Evolutionary conservation across 2,113 vertebrate genomes (phyloP).

Genomic region (Vombatus ursinus): DNA sequence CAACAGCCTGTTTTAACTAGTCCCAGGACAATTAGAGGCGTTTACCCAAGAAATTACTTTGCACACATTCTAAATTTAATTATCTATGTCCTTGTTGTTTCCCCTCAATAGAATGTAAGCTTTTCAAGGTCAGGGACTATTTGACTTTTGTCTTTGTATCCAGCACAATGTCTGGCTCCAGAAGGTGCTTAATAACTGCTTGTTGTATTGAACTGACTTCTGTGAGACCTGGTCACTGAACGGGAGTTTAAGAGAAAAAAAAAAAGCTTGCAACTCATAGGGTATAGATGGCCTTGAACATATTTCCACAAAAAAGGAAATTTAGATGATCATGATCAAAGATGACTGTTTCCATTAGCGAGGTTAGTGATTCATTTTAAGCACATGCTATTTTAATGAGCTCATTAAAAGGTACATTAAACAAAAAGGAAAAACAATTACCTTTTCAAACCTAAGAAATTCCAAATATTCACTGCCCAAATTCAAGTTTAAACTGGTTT

Average conservation of each 20-base stretch:
- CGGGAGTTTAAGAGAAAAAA: no score
- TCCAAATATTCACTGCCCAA: slow-evolving; percentile 41
- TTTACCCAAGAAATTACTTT: background rate
- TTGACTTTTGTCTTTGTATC: background rate
- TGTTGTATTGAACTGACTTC: no score
- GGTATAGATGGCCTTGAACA: background rate
- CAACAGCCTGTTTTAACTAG: background rate
- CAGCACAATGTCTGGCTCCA: no score
- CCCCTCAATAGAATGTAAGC: background rate
- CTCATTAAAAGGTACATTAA: slow-evolving; percentile 32
- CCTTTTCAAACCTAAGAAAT: background rate
- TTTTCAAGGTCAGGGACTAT: background rate
- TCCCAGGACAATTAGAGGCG: background rate
- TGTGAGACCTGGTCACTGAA: background rate
- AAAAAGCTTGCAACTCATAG: background rate
- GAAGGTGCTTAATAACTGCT: no score
- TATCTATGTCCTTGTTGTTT: background rate
- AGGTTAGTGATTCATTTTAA: slow-evolving; percentile 25
- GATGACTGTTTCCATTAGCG: slow-evolving; percentile 6
- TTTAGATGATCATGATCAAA: background rate
- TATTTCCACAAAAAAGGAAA: slow-evolving; percentile 36
- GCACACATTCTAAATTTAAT: background rate
- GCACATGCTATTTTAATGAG: background rate
- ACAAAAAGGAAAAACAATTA: slow-evolving; percentile 23
- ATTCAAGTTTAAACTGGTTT: slow-evolving; percentile 46